These are phyloP conservation scores for Cochlearius cochlearius DNA, from an alignment of 2,113 vertebrate genomes.

Conservation along the genomic window DNA sequence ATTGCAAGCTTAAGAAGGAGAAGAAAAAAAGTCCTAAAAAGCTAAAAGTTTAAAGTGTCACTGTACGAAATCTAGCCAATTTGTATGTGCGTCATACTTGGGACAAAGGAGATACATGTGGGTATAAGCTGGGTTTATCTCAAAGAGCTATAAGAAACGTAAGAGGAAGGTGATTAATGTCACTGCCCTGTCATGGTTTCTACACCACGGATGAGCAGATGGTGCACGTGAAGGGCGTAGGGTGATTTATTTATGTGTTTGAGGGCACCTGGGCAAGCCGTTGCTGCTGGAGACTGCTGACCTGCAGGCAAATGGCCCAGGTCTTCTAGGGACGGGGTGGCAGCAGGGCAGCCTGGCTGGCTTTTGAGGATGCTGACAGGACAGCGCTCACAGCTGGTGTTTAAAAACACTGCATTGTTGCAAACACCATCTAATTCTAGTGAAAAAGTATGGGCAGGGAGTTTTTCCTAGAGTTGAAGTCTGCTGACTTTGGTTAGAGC, in stretches of 20 bases:
- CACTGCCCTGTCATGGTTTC: fast-evolving
- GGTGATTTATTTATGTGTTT: neutral
- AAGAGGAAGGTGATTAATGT: neutral
- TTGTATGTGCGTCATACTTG: fast-evolving
- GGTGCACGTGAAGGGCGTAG: fast-evolving
- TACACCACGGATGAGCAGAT: fast-evolving
- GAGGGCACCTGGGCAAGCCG: neutral
- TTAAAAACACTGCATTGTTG: neutral
- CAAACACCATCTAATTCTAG: neutral
- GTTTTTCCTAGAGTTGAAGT: neutral
- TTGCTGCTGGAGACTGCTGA: neutral
- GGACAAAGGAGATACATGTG: neutral
- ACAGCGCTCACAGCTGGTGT: neutral
- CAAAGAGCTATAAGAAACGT: neutral
- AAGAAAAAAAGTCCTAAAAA: neutral
- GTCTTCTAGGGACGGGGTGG: too few relatives aligned
- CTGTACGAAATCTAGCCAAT: neutral
- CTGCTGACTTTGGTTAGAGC: neutral
- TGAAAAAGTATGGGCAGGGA: neutral
- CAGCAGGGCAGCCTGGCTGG: neutral
- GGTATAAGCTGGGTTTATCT: neutral
- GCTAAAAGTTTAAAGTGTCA: neutral
- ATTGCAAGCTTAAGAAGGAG: neutral
- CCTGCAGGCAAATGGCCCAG: neutral
- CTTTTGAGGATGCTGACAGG: neutral